These are phyloP conservation scores for Callinectes sapidus DNA, from an alignment of 2,888 invertebrate species.

Conservation along the genomic window DNA sequence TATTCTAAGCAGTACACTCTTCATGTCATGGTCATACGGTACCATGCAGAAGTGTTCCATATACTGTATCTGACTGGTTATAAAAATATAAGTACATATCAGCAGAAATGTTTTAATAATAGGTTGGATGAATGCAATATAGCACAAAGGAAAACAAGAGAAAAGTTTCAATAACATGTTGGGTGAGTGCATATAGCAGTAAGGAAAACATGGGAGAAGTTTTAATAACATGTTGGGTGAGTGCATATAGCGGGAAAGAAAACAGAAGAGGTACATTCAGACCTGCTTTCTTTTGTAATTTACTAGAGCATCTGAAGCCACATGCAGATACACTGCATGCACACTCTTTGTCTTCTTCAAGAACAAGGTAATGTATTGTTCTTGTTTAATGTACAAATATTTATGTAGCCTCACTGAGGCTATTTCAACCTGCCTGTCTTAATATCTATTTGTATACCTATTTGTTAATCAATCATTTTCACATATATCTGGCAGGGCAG, in stretches of 20 bases:
- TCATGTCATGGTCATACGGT: neutral
- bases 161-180: neutral
- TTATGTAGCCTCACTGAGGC: neutral
- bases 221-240: slow-evolving; percentile 1
- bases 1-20: neutral
- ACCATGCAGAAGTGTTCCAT: neutral
- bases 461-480: neutral
- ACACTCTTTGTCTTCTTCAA: neutral
- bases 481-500: neutral
- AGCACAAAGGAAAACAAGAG: neutral
- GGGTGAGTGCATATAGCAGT: neutral
- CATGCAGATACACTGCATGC: neutral
- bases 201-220: neutral
- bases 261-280: neutral
- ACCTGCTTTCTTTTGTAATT: slow-evolving; percentile 12
- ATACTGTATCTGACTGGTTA: neutral
- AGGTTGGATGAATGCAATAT: neutral
- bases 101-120: neutral
- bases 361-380: neutral
- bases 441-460: neutral
- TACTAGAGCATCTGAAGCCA: neutral
- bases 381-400: neutral
- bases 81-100: neutral
- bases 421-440: neutral
- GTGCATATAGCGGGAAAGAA: neutral